Evolutionary conservation across 2,888 invertebrate species (phyloP), one percentile per base, ranked within the genome.

Genomic region (Trypoxylon attenuatum): DNA sequence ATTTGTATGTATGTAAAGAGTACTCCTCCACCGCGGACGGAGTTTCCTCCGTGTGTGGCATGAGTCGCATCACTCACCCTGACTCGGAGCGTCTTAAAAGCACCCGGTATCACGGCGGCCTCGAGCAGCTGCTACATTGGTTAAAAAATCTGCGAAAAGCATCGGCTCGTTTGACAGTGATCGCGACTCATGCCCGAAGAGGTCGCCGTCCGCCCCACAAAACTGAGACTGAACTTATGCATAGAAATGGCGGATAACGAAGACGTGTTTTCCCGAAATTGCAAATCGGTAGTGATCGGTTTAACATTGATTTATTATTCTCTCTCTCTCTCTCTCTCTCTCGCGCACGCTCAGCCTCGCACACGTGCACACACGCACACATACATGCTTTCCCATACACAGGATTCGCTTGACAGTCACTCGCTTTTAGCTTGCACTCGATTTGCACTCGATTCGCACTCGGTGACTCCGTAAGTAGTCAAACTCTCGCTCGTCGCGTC

Each of bases 271-370:
- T 71, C 46, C 74, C 69, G 71, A 76, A 80, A 80, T 78, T 76
- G 76, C 77, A 76, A 79, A 73, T 80, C 54, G 67, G 59, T 74
- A 75, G 77, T 81, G 72, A 78, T 79, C 72, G 61, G 56, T 77
- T 72, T 80, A 83, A 82, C 82, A 82, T 74, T 79, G 79, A 80
- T 78, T 80, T 78, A 77, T 77, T 74, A 73, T 76, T 69, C 68
- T 61, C 69, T 49, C 54, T 57, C 55, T 27, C 43, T 33, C 45
- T 69, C 69, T 67, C 61, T 68, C 68, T 62, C 65, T 57, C 70
- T 63, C 62, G 33, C 19, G 2, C 61, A 43, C 33, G 45, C 25
- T 51, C 18, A 55, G 53, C 47, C 38, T 47, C 54, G 46, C 50
- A 66, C 68, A 69, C 57, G 67, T 69, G 63, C 66, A 62, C 71